Evolutionary conservation across 2,797 vertebrate genomes (phyloP).

Genomic region (Sebastes minor): DNA sequence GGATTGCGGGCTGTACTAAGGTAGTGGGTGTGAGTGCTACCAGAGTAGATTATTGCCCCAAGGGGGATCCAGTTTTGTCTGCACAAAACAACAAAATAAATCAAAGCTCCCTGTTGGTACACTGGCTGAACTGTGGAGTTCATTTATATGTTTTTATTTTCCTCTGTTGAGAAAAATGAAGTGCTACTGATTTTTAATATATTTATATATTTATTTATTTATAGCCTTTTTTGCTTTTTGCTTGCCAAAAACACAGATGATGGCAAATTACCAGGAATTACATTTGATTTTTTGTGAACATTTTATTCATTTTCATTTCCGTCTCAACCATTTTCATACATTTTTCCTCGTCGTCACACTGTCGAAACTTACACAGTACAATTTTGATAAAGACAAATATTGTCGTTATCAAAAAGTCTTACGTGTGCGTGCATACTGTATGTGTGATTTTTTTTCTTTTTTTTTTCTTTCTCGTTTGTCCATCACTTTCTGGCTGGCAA

Average conservation of each 20-base stretch:
- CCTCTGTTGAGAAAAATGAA: constrained; percentile 59
- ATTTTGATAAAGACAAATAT: constrained; percentile 49
- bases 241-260: constrained; percentile 69
- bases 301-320: constrained; percentile 30
- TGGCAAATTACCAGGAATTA: constrained; percentile 82
- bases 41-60: constrained; percentile 74
- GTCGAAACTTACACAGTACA: constrained; percentile 8
- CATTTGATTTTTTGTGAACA: constrained; percentile 43
- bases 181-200: constrained; percentile 50
- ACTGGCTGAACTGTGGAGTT: constrained; percentile 60
- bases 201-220: constrained; percentile 42
- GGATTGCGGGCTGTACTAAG: constrained; percentile 62
- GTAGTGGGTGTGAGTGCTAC: constrained; percentile 69
- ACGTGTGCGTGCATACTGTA: background rate
- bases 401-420: constrained; percentile 47
- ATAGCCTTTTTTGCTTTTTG: constrained; percentile 15
- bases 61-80: constrained; percentile 72
- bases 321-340: constrained; percentile 37
- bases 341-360: background rate
- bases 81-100: constrained; percentile 78
- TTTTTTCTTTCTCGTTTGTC: constrained; percentile 53
- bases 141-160: constrained; percentile 68
- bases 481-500: constrained; percentile 69
- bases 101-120: constrained; percentile 69
- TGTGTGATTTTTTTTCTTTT: background rate